Evolutionary conservation across 2,888 invertebrate species (phyloP).

Genomic region (Colostygia pectinataria): DNA sequence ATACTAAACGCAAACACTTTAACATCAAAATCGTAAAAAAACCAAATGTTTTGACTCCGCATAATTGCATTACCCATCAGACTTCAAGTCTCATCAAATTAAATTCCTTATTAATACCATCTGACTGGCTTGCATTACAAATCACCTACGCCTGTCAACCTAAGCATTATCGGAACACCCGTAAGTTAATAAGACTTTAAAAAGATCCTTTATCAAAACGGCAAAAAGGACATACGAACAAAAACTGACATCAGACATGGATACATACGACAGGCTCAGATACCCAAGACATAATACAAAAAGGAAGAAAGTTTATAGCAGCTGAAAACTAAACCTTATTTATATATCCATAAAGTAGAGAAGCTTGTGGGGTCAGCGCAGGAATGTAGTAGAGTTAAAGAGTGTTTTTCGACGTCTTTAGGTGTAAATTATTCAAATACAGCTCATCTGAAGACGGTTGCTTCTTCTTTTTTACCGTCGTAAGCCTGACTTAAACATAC

Average conservation of each 20-base stretch:
- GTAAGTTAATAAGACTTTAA: constrained; percentile 60
- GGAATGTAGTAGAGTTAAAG: constrained; percentile 41
- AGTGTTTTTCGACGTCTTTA: constrained; percentile 66
- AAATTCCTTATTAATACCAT: constrained; percentile 13
- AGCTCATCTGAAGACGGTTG: constrained; percentile 65
- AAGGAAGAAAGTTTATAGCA: constrained; percentile 3
- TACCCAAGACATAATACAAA: constrained; percentile 47
- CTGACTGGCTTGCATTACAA: constrained; percentile 6
- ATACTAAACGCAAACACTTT: too few species aligned
- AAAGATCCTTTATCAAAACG: constrained; percentile 65
- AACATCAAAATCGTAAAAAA: too few species aligned
- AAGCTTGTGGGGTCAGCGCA: constrained; percentile 13
- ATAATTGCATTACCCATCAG: constrained; percentile 1
- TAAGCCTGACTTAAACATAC: constrained; percentile 67
- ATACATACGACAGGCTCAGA: constrained; percentile 61
- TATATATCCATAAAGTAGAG: constrained; percentile 32
- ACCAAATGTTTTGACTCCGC: constrained; percentile 12
- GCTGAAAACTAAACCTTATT: constrained; percentile 36
- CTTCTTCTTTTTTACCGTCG: constrained; percentile 67
- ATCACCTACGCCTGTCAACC: constrained; percentile 32
- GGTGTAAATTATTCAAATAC: constrained; percentile 79
- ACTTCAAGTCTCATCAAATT: constrained; percentile 9
- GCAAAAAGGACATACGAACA: constrained; percentile 26
- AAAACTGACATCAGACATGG: constrained; percentile 39
- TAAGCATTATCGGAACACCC: constrained; percentile 43